These are phyloP conservation scores for Neodiprion fabricii DNA, from an alignment of 1,140 invertebrate genomes.

Conservation along the genomic window DNA sequence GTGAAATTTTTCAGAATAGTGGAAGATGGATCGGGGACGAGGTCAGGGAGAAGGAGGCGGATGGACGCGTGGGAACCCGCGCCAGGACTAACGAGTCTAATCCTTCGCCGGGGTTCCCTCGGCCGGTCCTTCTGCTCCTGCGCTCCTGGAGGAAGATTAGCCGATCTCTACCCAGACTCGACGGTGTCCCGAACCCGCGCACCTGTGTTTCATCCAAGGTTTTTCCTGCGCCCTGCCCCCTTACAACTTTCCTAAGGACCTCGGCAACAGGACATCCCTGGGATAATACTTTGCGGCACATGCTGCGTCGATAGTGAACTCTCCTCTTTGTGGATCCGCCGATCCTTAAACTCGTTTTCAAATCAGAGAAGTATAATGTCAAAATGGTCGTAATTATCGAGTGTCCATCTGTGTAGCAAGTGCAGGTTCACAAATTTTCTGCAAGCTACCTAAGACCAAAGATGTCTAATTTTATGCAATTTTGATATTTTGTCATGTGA, in stretches of 20 bases:
- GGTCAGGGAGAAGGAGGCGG: background rate
- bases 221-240: background rate
- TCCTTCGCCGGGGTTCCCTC: slow-evolving; percentile 36
- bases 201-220: slow-evolving; percentile 41
- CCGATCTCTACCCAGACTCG: slow-evolving; percentile 33
- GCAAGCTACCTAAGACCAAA: no score
- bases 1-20: no score
- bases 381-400: no score
- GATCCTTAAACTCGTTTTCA: no score
- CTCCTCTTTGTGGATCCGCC: background rate
- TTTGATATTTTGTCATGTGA: no score
- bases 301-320: background rate
- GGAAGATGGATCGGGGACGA: no score
- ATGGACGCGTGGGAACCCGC: slow-evolving; percentile 47
- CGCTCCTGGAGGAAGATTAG: slow-evolving; percentile 42
- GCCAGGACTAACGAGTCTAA: slow-evolving; percentile 55
- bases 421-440: no score
- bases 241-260: no score
- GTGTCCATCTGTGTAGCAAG: no score
- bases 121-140: slow-evolving; percentile 17
- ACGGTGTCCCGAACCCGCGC: slow-evolving; percentile 36
- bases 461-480: no score
- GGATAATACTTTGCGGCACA: background rate
- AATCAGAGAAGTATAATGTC: no score
- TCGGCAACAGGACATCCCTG: no score